phyloP scores from a whole-genome alignment of 2,113 vertebrate genomes.

The Sminthopsis crassicaudata region DNA sequence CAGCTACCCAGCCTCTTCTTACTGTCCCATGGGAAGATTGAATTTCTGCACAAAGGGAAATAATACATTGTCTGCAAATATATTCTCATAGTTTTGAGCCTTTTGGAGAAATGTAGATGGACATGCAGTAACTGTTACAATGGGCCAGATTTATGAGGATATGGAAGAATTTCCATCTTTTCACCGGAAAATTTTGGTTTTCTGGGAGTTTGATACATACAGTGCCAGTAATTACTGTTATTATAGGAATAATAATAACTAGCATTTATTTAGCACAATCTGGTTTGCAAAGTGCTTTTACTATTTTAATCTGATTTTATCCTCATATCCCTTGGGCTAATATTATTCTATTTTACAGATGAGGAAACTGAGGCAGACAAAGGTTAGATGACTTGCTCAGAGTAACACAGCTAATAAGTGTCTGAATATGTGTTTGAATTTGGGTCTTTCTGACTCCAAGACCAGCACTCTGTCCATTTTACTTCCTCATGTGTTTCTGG shows the following conservation, averaged over 20 bases:
- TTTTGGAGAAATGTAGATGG: background rate
- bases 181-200: too few relatives aligned
- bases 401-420: background rate
- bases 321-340: background rate
- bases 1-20: background rate
- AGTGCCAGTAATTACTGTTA: too few relatives aligned
- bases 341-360: background rate
- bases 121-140: background rate
- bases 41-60: background rate
- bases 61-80: background rate
- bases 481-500: background rate
- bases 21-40: background rate
- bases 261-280: background rate
- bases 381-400: background rate
- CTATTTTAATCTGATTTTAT: background rate
- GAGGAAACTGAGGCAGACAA: background rate
- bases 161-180: background rate
- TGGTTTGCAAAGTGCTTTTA: background rate
- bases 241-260: background rate
- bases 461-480: background rate
- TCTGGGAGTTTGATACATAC: background rate
- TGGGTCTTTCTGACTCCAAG: background rate
- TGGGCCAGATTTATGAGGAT: background rate
- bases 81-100: background rate
- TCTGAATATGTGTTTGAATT: background rate